A percentile compares a stretch with the other conserved stretches of the same genome.
Conservation (phyloP, 2,113 vertebrate species). For the Hypanus sabinus region DNA sequence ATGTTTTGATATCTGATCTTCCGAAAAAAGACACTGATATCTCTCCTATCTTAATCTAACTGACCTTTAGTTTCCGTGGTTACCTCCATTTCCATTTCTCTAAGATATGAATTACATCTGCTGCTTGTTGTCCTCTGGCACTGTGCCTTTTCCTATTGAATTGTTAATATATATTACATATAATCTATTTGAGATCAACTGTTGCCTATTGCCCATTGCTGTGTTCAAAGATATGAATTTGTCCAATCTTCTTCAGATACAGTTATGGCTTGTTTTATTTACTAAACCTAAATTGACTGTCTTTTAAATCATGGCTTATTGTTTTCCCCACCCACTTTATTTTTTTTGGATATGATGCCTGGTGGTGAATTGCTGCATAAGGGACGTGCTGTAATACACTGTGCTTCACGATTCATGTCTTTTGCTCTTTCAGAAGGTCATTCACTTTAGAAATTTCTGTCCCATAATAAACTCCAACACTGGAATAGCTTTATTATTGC, state of each 20-base stretch:
- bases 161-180: neutral
- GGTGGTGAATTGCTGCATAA: neutral
- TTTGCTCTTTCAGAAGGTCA: neutral
- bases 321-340: neutral
- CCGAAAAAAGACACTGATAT: neutral
- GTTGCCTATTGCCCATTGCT: neutral
- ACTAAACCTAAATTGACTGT: neutral
- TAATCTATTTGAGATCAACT: constrained; percentile 12
- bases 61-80: neutral
- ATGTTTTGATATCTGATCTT: neutral
- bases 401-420: neutral
- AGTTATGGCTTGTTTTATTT: neutral
- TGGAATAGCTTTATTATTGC: neutral
- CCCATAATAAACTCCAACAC: neutral
- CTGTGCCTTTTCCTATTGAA: neutral
- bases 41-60: neutral
- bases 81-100: neutral
- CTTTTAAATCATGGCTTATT: constrained; percentile 11
- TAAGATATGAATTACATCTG: neutral
- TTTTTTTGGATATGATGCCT: neutral
- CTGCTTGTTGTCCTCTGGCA: neutral
- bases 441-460: neutral
- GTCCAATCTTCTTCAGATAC: neutral
- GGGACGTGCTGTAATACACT: neutral
- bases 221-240: neutral